Evolutionary conservation across 1,140 invertebrate genomes (phyloP), one percentile per base, ranked within the genome.

Genomic region (Ips typographus): DNA sequence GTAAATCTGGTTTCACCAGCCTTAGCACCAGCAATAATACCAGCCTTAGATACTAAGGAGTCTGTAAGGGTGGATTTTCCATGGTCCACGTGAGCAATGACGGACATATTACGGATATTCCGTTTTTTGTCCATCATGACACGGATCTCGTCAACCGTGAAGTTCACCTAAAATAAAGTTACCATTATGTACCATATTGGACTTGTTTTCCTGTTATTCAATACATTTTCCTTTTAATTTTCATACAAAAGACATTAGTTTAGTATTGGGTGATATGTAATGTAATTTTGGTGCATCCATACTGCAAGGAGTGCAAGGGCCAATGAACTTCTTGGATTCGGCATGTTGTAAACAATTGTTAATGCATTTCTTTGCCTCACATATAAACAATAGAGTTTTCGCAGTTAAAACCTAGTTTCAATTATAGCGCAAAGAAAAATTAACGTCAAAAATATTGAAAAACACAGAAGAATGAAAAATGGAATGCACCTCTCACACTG

Each of bases 61-160:
- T 99, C 98, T 53, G 98, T 99, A 81, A 99, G 82, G 58, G 98
- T 99, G 74, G 98, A 99, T 84, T 99, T 99, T 80, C 98, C 98
- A 83, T 99, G 98, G 88, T 99, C 98, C 70, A 99, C 98, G 84
- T 99, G 98, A 77, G 98, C 98, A 84, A 99, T 99, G 83, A 99
- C 98, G 81, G 98, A 99, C 98, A 99, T 99, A 86, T 99, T 99
- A 82, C 98, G 91, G 84, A 99, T 99, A 81, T 99, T 99, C 85
- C 87, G 88, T 87, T 99, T 99, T 82, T 96, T 96, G 92, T 99
- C 96, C 98, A 99, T 99, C 90, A 99, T 95, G 81, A 78, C 85
- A 87, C 98, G 94, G 87, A 99, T 99, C 88, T 99, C 96, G 87
- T 99, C 97, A 86, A 99, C 94, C 63, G 98, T 99, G 84, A 99